phyloP scores from a whole-genome alignment of 2,888 invertebrate genomes.

The Cephus pygmeus region DNA sequence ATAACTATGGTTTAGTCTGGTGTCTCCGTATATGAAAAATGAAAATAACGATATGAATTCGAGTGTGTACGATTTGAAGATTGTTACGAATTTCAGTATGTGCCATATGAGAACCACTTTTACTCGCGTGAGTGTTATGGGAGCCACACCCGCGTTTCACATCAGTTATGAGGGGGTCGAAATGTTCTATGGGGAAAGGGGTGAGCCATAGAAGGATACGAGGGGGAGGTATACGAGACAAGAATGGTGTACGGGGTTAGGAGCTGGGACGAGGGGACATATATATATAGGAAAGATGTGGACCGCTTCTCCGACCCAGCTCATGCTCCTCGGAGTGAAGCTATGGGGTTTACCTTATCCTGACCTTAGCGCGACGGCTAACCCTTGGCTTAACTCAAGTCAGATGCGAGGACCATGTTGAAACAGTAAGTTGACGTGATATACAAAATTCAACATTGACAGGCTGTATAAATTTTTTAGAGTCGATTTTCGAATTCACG shows the following conservation, averaged over 20 bases:
- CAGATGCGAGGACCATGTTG: conserved; percentile 17
- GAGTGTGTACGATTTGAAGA: not conserved
- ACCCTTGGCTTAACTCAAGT: conserved; percentile 35
- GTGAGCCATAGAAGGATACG: not conserved
- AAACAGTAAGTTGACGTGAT: not conserved
- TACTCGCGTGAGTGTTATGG: not conserved
- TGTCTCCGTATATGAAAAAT: not conserved
- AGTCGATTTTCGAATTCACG: not conserved
- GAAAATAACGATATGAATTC: not conserved
- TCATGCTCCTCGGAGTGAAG: conserved; percentile 22
- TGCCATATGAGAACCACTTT: not conserved
- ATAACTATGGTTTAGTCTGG: no score
- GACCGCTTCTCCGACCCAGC: conserved; percentile 29
- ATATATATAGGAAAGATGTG: conserved; percentile 34
- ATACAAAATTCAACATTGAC: not conserved
- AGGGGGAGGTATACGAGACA: conserved; percentile 1
- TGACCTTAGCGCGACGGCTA: conserved; percentile 26
- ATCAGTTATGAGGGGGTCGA: conserved; percentile 2
- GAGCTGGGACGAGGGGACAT: conserved; percentile 19
- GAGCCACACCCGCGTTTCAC: not conserved
- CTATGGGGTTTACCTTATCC: conserved; percentile 40
- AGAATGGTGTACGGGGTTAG: conserved; percentile 8
- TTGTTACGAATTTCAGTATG: not conserved
- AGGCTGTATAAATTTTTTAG: not conserved
- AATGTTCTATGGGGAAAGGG: not conserved